These are phyloP conservation scores for Micromussa lordhowensis DNA, from an alignment of 92 coral and sea anemone genomes.

Conservation along the genomic window DNA sequence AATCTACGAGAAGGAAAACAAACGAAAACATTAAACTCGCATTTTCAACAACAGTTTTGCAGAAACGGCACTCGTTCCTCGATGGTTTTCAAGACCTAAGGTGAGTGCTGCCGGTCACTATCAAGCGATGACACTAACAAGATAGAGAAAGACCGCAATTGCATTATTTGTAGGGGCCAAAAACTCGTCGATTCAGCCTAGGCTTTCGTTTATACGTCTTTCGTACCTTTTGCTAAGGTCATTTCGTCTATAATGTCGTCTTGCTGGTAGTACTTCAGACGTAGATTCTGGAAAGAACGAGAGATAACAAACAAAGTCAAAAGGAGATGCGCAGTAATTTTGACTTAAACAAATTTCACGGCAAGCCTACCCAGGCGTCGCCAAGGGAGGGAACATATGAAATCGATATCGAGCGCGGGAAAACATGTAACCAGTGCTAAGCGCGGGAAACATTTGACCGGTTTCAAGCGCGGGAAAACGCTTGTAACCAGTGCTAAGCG, in stretches of 20 bases:
- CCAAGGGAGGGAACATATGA: background rate
- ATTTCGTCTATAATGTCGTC: slow-evolving; percentile 74
- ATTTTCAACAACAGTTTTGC: background rate
- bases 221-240: slow-evolving; percentile 67
- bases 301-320: background rate
- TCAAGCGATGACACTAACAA: background rate
- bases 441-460: too few species aligned
- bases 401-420: background rate
- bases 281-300: slow-evolving; percentile 54
- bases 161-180: background rate
- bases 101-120: background rate
- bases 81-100: background rate
- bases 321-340: background rate
- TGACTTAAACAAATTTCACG: background rate
- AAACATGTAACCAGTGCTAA: background rate
- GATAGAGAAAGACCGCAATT: background rate
- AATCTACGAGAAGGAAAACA: slow-evolving; percentile 46
- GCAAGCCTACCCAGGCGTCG: background rate
- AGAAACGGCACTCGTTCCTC: background rate
- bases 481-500: too few species aligned
- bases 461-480: too few species aligned
- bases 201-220: too few species aligned
- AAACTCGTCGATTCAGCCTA: too few species aligned
- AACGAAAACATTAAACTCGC: background rate
- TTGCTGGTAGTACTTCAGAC: slow-evolving; percentile 67